Evolutionary conservation across 1,140 invertebrate genomes (phyloP), one percentile per base, ranked within the genome.

Genomic region (Drosophila oshimai): DNA sequence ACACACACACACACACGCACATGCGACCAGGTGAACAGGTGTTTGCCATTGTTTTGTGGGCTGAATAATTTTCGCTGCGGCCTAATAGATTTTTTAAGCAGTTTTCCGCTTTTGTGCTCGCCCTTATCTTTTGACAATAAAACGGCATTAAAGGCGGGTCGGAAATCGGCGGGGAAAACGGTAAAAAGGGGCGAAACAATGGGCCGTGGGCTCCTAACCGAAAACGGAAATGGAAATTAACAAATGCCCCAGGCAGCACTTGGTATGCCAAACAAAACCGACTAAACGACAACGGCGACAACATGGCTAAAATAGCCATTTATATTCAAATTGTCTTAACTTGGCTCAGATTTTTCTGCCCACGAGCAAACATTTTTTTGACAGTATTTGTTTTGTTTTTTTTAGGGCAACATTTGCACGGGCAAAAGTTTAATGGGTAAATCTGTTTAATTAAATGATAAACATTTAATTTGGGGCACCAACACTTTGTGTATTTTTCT

Each of bases 51-150:
- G 65, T 68, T 68, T 81, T 65, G 72, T 1, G 5, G 15, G 41
- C 31, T 45, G 70, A 50, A 50, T 53, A 46, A 55, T 64, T 73
- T 55, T 46, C 13, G 54, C 47, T 41, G 42, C 46, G 31, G 42
- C 55, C 37, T 61, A 76, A 36, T 39, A 53, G 26, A 65, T 57
- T 44, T 28, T 68, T 73, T 57, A 31, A 64, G 73, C 54, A 58
- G 39, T 70, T 76, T 70, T 49, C 50, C 58, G 72, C 62, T 49
- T 77, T 78, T 70, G 62, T 84, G 80, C 55, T 36, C 37, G 50
- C 44, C 46, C 64, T 84, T 86, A 84, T 84, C 79, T 84, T 61
- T 45, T 60, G 33, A 70, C 79, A 84, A 86, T 84, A 84, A 84
- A 84, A 74, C 42, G 75, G 70, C 74, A 84, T 84, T 83, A 86